Percentiles rank a stretch among this genome's conserved stretches.
Conservation (phyloP, 2,797 vertebrate species). For the Ceryle rudis region DNA sequence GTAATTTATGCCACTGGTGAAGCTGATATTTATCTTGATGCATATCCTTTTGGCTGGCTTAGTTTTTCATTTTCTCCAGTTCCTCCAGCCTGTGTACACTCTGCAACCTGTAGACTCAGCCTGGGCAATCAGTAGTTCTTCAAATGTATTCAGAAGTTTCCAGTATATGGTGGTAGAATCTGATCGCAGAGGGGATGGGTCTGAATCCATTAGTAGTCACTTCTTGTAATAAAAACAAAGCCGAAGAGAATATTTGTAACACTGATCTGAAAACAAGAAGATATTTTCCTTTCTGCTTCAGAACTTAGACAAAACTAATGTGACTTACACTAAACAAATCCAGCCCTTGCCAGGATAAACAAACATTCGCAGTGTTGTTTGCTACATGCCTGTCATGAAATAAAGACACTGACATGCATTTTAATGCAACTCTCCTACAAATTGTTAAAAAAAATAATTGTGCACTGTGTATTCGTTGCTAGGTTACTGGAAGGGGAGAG, state of each 20-base stretch:
- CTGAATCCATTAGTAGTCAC: not conserved
- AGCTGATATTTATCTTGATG: constrained; percentile 72
- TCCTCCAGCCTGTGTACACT: not conserved
- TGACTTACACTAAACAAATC: constrained; percentile 55
- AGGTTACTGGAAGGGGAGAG: constrained; percentile 41
- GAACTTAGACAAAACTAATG: constrained; percentile 48
- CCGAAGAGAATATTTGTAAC: constrained; percentile 9
- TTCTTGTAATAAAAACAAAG: constrained; percentile 6
- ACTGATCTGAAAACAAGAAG: constrained; percentile 8
- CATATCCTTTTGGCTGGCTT: constrained; percentile 57
- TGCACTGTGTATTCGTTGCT: constrained; percentile 40
- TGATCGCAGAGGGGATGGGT: not conserved
- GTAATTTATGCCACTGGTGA: constrained; percentile 64
- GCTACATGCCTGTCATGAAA: constrained; percentile 54
- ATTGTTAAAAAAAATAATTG: constrained; percentile 56
- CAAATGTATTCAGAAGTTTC: not conserved
- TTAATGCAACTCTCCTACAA: constrained; percentile 58
- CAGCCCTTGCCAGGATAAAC: constrained; percentile 62
- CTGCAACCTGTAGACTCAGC: constrained; percentile 21
- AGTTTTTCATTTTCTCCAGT: constrained; percentile 62
- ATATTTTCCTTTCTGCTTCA: constrained; percentile 34
- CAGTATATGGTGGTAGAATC: not conserved
- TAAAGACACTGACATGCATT: constrained; percentile 56
- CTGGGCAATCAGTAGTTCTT: not conserved
- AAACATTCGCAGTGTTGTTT: constrained; percentile 60